phyloP scores from a whole-genome alignment of 2,113 vertebrate species.

The Nycticorax nycticorax region DNA sequence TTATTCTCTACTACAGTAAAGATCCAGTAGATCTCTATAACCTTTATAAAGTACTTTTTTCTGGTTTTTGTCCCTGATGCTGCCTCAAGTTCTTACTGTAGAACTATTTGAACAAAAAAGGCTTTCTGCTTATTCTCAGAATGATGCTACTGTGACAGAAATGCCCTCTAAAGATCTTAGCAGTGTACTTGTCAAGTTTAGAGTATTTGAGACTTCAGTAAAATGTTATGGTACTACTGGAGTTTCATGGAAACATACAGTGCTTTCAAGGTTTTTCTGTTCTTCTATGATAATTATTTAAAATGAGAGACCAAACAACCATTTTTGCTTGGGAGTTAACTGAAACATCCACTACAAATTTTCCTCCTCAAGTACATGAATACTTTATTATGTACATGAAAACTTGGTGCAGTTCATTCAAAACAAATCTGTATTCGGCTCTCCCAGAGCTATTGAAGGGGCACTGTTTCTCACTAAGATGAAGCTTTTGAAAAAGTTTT shows the following conservation, averaged over 20 bases:
- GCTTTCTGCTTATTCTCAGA: neutral
- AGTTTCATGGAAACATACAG: neutral
- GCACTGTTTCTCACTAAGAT: neutral
- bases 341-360: neutral
- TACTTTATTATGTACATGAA: neutral
- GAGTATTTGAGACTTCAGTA: neutral
- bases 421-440: neutral
- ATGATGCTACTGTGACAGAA: neutral
- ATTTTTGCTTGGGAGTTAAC: neutral
- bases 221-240: neutral
- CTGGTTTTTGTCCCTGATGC: neutral
- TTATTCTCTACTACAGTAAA: neutral
- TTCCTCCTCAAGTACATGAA: neutral
- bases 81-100: neutral
- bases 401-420: neutral
- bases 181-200: neutral
- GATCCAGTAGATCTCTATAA: neutral
- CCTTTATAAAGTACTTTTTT: neutral
- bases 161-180: neutral
- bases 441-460: neutral
- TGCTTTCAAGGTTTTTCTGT: neutral
- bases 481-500: neutral
- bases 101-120: neutral
- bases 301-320: neutral
- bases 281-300: neutral